These are phyloP conservation scores for Tolmerus cingulatus DNA, from an alignment of 2,888 invertebrate species.

Conservation along the genomic window DNA sequence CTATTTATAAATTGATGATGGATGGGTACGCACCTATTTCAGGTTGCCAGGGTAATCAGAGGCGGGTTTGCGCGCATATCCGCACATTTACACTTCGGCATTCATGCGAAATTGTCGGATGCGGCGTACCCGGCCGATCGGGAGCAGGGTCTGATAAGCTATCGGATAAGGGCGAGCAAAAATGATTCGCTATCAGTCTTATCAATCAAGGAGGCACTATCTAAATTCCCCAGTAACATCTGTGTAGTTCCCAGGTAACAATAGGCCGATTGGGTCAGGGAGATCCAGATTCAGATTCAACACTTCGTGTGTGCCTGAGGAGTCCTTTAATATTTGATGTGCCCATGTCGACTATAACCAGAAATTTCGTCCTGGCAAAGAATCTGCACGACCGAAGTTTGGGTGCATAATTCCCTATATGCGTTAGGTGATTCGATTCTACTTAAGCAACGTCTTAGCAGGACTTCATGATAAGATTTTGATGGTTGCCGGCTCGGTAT, in stretches of 20 bases:
- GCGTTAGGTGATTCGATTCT: neutral
- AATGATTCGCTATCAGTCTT: constrained; percentile 23
- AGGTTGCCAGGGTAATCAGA: constrained; percentile 12
- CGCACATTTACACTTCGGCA: neutral
- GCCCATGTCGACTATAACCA: neutral
- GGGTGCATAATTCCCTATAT: neutral
- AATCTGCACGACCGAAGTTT: neutral
- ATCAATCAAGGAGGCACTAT: constrained; percentile 1
- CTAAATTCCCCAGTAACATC: neutral
- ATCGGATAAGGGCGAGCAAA: neutral
- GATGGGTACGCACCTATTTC: constrained; percentile 8
- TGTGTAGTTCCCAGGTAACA: constrained; percentile 18
- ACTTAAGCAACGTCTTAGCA: neutral
- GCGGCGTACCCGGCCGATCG: neutral
- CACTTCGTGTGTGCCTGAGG: neutral
- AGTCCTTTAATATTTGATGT: neutral
- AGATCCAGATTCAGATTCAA: neutral
- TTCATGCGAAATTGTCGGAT: neutral
- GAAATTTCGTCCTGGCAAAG: neutral
- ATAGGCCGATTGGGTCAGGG: neutral
- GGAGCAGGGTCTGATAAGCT: neutral
- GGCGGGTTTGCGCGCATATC: neutral
- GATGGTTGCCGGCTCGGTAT: neutral
- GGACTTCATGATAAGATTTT: neutral
- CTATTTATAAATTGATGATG: constrained; percentile 24